These are phyloP conservation scores for Enteromius viviparus DNA, from an alignment of 2,797 vertebrate genomes.

Conservation along the genomic window DNA sequence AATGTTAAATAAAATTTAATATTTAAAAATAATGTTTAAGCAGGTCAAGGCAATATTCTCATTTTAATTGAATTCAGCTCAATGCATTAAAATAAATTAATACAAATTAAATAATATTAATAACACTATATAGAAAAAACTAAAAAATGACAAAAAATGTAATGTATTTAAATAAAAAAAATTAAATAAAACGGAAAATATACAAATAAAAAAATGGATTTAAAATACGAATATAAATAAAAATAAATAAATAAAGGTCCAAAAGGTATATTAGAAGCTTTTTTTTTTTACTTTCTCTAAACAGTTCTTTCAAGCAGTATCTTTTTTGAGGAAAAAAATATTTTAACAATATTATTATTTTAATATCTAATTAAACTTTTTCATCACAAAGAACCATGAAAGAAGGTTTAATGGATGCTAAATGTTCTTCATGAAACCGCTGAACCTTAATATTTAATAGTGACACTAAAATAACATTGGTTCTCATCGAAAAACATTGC, in stretches of 20 bases:
- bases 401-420: background rate
- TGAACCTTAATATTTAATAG: background rate
- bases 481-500: constrained; percentile 39
- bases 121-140: background rate
- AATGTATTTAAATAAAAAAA: background rate
- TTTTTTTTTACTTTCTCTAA: background rate
- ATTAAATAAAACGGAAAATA: background rate
- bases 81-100: background rate
- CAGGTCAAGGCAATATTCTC: background rate
- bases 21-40: background rate
- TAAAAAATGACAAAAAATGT: too few species aligned
- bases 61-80: background rate
- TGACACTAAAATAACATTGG: background rate
- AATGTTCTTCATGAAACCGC: background rate
- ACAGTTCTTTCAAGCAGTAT: background rate
- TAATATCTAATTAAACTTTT: background rate
- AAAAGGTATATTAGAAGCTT: background rate
- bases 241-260: background rate
- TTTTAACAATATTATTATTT: background rate
- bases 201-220: background rate
- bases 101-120: background rate
- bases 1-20: background rate
- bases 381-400: background rate
- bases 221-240: background rate
- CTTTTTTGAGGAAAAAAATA: background rate